Conservation (phyloP, 2,797 vertebrate genomes). For the Ambastaia sidthimunki region DNA sequence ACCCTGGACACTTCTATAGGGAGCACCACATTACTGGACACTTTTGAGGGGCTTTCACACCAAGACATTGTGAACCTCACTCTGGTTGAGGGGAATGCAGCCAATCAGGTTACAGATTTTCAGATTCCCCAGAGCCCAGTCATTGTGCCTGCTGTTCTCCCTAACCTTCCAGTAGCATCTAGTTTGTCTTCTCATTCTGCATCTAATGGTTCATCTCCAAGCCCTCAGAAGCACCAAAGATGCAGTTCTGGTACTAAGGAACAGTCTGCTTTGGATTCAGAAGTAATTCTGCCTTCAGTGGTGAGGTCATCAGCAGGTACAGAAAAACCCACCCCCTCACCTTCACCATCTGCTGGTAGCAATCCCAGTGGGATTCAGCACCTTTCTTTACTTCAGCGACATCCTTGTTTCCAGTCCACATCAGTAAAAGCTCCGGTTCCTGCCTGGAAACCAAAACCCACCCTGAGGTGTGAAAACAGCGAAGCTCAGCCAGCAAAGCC, state of each 20-base stretch:
- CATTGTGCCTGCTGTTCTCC: neutral
- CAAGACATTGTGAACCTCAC: slow-evolving; percentile 79
- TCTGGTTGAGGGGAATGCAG: slow-evolving; percentile 72
- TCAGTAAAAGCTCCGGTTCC: slow-evolving; percentile 16
- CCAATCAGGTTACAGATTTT: slow-evolving; percentile 53
- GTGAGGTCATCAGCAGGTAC: neutral
- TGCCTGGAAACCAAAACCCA: slow-evolving; percentile 45
- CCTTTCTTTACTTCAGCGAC: slow-evolving; percentile 66
- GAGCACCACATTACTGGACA: slow-evolving; percentile 66
- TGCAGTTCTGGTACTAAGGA: neutral
- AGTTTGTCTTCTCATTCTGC: neutral
- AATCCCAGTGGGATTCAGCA: neutral
- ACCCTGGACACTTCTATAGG: slow-evolving; percentile 67
- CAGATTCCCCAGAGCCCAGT: neutral
- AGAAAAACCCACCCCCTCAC: slow-evolving; percentile 44
- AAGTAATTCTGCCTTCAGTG: neutral
- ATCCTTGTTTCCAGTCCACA: slow-evolving; percentile 64
- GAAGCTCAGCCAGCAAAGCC: slow-evolving; percentile 76
- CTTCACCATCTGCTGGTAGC: neutral
- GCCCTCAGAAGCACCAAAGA: slow-evolving; percentile 5
- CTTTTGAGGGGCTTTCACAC: slow-evolving; percentile 74
- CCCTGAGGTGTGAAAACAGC: slow-evolving; percentile 52
- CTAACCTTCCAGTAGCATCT: slow-evolving; percentile 54
- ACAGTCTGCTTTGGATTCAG: neutral
- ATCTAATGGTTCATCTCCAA: neutral